Base-by-base conservation (phyloP, 2,113 vertebrate species). In the Alligator mississippiensis region DNA sequence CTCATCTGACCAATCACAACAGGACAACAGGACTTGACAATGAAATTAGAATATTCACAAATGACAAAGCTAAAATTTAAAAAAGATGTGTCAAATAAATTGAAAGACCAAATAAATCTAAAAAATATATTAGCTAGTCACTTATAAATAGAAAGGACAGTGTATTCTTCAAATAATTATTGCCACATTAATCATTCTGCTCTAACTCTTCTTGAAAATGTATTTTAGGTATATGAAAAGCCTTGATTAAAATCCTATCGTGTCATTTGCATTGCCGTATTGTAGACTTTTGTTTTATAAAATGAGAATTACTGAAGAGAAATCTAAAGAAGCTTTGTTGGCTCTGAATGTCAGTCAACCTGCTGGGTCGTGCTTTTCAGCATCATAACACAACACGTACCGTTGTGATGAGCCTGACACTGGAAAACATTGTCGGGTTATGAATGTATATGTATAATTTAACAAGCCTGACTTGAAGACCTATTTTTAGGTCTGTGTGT, bases 101-200 rank as follows among this genome's bases (percentile, higher is more conserved):
- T 84, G 94, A 94, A 95, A 97, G 96, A 96, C 94, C 82, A 93
- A 85, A 82, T 92, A 87, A 68, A 72, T 93, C 87, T 93, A 84
- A 89, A 91, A 91, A 96, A 94, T 79, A 88, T 91, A 84, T 95
- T 94, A 93, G 93, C 95, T 96, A 93, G 85, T 96, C 95, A 15
- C 82, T 80, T 93, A 87, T 84, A 75, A 1, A 77, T 81, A 82
- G 68, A 94, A 84, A 78, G 93, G 80, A 80, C 80, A 25, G 17
- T 93, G 21, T 77, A 18, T 93, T 93, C 84, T 87, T 90, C 34
- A 72, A 22, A 72, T 47, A 21, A 72, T 38, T 38, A 72, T 22
- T 93, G 88, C 84, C 90, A 80, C 78, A 61, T 96, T 96, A 72
- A 95, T 92, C 93, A 79, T 62, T 90, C 81, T 85, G 93, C 66